Evolutionary conservation across 2,113 vertebrate species (phyloP).

Genomic region (Pollachius pollachius): DNA sequence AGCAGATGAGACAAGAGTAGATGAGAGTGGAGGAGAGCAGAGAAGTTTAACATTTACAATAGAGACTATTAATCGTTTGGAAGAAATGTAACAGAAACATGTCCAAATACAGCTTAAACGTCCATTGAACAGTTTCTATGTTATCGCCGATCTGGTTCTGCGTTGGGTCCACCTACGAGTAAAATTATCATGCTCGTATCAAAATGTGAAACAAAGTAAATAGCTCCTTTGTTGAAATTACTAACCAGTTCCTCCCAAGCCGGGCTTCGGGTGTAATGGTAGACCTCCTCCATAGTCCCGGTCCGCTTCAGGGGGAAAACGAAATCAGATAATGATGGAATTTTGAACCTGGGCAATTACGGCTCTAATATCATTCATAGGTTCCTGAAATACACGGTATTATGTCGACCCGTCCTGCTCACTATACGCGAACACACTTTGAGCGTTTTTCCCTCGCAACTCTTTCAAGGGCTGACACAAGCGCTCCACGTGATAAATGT

Average conservation of each 20-base stretch:
- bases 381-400: conserved; percentile 9
- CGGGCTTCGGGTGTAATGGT: conserved; percentile 79
- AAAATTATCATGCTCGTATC: neutral
- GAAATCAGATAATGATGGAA: conserved; percentile 32
- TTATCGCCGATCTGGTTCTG: too few relatives aligned
- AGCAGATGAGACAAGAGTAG: neutral
- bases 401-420: conserved; percentile 30
- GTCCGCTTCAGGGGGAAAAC: conserved; percentile 43
- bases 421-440: conserved; percentile 22
- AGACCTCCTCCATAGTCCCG: conserved; percentile 81
- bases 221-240: conserved; percentile 11
- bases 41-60: neutral
- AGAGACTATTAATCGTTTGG: neutral
- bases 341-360: conserved; percentile 24
- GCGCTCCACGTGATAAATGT: conserved; percentile 69
- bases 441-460: conserved; percentile 15
- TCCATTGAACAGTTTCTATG: too few relatives aligned
- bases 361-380: conserved; percentile 26
- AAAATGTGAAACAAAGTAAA: neutral
- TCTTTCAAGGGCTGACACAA: conserved; percentile 43
- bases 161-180: neutral
- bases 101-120: neutral
- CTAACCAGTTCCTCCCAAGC: conserved; percentile 84
- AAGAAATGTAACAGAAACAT: neutral
- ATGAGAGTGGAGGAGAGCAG: neutral